Base-by-base conservation (phyloP, 2,113 vertebrate genomes). In the Montifringilla adamsi region DNA sequence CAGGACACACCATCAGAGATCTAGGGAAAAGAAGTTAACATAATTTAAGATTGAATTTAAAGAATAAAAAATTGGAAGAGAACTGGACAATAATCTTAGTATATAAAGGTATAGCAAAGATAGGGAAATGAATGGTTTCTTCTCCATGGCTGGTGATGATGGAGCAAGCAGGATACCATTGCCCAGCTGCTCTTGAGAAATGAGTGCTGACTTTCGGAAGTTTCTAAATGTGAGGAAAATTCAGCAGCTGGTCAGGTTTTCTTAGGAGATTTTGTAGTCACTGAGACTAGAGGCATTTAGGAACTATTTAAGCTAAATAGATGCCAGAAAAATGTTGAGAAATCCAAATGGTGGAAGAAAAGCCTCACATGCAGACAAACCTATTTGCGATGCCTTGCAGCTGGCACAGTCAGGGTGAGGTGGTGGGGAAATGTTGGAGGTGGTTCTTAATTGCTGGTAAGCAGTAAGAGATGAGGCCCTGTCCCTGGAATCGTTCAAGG, bases 281-380 rank as follows among this genome's bases (percentile, higher is more conserved):
- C 22, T 7, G 31, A 56, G 17, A 52, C 39, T 72, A 64, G 33
- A 89, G 21, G 3, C 1, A 4, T 68, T 79, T 64, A 81, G 41
- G 27, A 94, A 30, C 62, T 79, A 16, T 35, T 75, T 39, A 52
- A 72, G 31, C 1, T 5, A 56, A 89, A 55, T 0, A 70, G n/a
- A 27, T 75, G 4, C 60, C 35, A 64, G 31, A 93, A 89, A 47
- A 60, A 15, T 37, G 72, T 70, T 8, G 2, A n/a, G 17, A 79
- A 66, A 56, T 2, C 4, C 0, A 0, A 1, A 3, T n/a, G 49
- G 13, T 4, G 1, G 24, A 70, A 44, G 35, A 56, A 60, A 89
- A 78, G 16, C 47, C 44, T 93, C 10, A 9, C 15, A 23, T 3
- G 3, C 4, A 11, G 52, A 35, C 0, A 13, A 55, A 78, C 10